Conservation (phyloP, 2,797 vertebrate genomes). For the Todus mexicanus region DNA sequence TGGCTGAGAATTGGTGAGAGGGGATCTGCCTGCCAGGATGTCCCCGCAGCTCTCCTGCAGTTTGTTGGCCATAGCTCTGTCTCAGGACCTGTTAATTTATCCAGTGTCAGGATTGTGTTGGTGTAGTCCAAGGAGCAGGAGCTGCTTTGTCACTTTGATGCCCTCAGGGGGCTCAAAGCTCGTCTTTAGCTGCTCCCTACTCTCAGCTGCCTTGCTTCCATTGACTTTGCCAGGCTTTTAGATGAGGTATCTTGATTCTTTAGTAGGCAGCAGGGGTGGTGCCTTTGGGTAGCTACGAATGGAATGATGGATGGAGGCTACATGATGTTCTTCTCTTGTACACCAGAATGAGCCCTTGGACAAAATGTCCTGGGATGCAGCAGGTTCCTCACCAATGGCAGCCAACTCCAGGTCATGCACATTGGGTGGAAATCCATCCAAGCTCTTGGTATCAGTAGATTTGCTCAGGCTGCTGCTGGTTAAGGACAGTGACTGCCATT, state of each 20-base stretch:
- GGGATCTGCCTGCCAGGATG: not conserved
- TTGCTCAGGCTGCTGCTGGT: not conserved
- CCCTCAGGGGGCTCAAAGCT: not conserved
- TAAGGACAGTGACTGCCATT: not conserved
- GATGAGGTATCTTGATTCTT: not conserved
- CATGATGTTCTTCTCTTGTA: not conserved
- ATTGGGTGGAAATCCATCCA: not conserved
- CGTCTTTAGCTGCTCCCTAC: not conserved
- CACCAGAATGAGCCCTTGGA: not conserved
- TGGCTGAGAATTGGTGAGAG: not conserved
- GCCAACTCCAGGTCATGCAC: not conserved
- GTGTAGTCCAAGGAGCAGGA: not conserved
- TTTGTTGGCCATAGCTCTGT: not conserved
- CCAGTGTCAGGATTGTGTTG: rapidly evolving
- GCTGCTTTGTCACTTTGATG: not conserved
- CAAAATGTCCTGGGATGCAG: not conserved
- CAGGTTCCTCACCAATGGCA: not conserved
- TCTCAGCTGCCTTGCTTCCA: not conserved
- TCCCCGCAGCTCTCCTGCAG: not conserved
- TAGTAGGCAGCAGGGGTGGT: not conserved
- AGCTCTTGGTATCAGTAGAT: not conserved
- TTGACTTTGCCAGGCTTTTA: not conserved
- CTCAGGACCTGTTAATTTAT: not conserved
- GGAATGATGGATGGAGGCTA: not conserved
- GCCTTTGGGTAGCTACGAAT: not conserved